A percentile compares a stretch with the other conserved stretches of the same genome.
Evolutionary conservation across 2,888 invertebrate genomes (phyloP).

Genomic region (Oithona nana): DNA sequence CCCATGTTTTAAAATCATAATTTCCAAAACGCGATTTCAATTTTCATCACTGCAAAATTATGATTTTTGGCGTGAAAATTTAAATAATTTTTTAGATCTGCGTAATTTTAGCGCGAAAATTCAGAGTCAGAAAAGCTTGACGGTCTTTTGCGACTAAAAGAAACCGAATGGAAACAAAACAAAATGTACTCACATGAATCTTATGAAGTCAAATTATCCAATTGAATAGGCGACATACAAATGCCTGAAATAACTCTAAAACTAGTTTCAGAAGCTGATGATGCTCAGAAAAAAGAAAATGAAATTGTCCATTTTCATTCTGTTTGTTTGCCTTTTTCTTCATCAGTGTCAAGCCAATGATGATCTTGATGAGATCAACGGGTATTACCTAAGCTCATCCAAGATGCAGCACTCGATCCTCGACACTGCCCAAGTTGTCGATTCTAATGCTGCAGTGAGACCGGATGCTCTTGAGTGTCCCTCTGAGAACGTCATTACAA

Average conservation of each 20-base stretch:
- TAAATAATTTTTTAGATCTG: too few relatives aligned
- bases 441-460: background rate
- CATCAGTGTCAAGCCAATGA: background rate
- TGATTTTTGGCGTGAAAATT: too few relatives aligned
- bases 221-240: background rate
- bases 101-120: too few relatives aligned
- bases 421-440: too few relatives aligned
- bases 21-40: too few relatives aligned
- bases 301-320: background rate
- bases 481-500: constrained; percentile 39
- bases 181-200: too few relatives aligned
- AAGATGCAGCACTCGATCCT: background rate
- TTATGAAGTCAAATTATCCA: too few relatives aligned
- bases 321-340: background rate
- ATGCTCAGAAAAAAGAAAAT: background rate
- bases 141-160: too few relatives aligned
- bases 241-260: background rate
- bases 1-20: too few relatives aligned
- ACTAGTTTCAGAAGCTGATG: background rate
- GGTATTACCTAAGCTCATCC: background rate
- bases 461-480: constrained; percentile 34
- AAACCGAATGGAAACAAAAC: too few relatives aligned
- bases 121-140: too few relatives aligned
- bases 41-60: too few relatives aligned
- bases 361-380: background rate